phyloP scores from a whole-genome alignment of 2,797 vertebrate genomes.

The Streptopelia turtur region DNA sequence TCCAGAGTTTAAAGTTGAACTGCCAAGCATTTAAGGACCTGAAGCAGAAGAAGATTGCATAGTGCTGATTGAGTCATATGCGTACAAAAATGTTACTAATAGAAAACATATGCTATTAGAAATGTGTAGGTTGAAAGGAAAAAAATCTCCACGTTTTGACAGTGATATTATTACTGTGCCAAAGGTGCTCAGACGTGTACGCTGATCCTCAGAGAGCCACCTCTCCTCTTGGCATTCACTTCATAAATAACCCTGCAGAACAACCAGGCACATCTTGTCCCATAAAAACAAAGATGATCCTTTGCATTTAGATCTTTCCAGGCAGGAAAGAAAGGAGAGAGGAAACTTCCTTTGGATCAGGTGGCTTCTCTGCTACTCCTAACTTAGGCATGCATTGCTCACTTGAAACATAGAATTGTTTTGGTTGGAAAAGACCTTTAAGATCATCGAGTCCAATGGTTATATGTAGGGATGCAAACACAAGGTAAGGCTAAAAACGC shows the following conservation, averaged over 20 bases:
- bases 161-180: background rate
- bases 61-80: background rate
- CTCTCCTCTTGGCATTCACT: background rate
- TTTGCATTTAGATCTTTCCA: background rate
- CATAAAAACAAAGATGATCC: background rate
- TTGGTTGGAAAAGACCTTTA: too few species aligned
- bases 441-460: too few species aligned
- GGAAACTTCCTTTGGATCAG: background rate
- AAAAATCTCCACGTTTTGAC: background rate
- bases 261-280: background rate
- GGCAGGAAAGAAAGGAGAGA: background rate
- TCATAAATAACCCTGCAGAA: slow-evolving; percentile 37
- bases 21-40: background rate
- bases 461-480: background rate
- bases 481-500: background rate
- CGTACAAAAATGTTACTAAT: background rate
- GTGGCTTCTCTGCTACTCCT: background rate
- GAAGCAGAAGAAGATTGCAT: background rate
- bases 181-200: background rate
- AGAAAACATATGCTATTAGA: background rate
- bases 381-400: background rate
- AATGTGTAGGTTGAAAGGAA: background rate
- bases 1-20: background rate
- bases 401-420: background rate
- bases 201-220: slow-evolving; percentile 1